Conservation (phyloP, 2,113 vertebrate genomes). For the Irena cyanogastra region DNA sequence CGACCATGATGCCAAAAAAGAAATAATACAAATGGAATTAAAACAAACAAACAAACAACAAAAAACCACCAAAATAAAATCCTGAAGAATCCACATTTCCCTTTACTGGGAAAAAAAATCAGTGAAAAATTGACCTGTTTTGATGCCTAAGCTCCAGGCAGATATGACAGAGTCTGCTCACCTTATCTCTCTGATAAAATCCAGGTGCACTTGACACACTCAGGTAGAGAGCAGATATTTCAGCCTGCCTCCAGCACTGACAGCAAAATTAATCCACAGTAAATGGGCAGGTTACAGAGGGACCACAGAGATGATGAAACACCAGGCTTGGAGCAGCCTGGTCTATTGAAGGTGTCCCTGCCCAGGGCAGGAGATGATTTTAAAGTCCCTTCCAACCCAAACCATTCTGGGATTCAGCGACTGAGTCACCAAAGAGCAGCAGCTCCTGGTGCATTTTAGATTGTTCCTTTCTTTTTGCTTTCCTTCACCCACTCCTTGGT, state of each 20-base stretch:
- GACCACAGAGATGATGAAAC: neutral
- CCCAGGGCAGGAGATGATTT: neutral
- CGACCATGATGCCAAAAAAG: fast-evolving
- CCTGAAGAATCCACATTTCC: neutral
- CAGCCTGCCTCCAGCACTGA: neutral
- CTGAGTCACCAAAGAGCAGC: neutral
- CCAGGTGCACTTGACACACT: neutral
- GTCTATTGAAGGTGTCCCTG: neutral
- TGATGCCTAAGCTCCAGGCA: neutral
- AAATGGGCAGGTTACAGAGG: neutral
- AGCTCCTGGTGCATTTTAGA: fast-evolving
- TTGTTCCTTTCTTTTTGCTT: neutral
- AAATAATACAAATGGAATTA: neutral
- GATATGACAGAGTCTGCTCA: neutral
- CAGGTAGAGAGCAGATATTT: neutral
- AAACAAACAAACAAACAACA: neutral
- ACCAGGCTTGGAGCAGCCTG: neutral
- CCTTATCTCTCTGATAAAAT: neutral
- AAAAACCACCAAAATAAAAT: neutral
- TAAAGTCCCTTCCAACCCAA: neutral
- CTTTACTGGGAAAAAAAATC: neutral
- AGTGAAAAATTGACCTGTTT: neutral
- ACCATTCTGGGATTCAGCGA: neutral
- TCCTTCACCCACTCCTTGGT: neutral
- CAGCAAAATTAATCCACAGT: neutral